Conservation (phyloP, 2,113 vertebrate species). For the Haplotaxodon microlepis region DNA sequence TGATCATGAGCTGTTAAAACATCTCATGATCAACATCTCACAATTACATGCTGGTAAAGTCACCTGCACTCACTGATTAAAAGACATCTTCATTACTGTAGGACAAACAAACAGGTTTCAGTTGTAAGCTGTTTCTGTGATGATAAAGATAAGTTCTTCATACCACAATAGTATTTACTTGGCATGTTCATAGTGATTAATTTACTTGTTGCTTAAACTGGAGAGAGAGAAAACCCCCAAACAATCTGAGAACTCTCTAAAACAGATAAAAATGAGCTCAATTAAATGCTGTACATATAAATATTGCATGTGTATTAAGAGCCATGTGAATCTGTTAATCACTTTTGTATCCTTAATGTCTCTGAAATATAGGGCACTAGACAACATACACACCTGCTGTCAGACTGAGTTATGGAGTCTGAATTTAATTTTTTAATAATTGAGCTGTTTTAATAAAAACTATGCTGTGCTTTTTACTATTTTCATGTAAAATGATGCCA, state of each 20-base stretch:
- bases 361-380: not conserved
- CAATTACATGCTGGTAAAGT: not conserved
- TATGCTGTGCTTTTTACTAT: not conserved
- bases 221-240: fast-evolving
- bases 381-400: not conserved
- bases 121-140: not conserved
- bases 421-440: not conserved
- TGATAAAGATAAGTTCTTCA: not conserved
- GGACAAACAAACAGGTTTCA: not conserved
- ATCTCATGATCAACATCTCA: not conserved
- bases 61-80: not conserved
- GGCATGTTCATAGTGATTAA: fast-evolving
- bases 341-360: not conserved
- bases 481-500: not conserved
- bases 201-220: not conserved
- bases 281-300: not conserved
- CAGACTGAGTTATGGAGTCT: not conserved
- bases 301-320: not conserved
- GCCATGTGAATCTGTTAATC: not conserved
- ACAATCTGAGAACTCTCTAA: not conserved
- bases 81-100: not conserved
- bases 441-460: not conserved
- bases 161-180: not conserved
- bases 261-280: not conserved
- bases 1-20: not conserved